A percentile compares a stretch with the other conserved stretches of the same genome.
These are phyloP conservation scores for Dipodomys spectabilis DNA, from an alignment of 2,113 vertebrate genomes.

Conservation along the genomic window DNA sequence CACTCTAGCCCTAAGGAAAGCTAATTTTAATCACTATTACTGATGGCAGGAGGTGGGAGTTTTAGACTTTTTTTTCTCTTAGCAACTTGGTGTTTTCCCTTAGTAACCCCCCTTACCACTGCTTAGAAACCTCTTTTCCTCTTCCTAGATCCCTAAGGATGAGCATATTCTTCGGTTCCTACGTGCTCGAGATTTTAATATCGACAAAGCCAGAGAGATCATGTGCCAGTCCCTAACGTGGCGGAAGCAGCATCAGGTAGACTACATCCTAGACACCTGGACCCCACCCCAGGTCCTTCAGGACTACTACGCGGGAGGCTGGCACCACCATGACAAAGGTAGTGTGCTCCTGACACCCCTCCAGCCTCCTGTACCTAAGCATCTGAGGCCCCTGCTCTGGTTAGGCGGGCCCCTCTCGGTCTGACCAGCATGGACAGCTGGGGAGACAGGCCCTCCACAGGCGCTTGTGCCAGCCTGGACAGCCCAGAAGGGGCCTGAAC, in stretches of 20 bases:
- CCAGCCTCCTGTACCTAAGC: accelerated
- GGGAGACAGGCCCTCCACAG: not conserved
- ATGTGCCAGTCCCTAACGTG: slow-evolving; percentile 96
- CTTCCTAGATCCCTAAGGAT: slow-evolving; percentile 94
- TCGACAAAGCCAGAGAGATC: slow-evolving; percentile 95
- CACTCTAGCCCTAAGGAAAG: not conserved
- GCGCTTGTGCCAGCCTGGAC: not conserved
- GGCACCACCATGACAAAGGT: slow-evolving; percentile 98
- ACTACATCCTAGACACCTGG: slow-evolving; percentile 96
- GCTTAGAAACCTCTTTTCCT: not conserved
- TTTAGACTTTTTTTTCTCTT: not conserved
- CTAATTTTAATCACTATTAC: not conserved
- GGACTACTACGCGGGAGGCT: slow-evolving; percentile 95
- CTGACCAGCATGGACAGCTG: not conserved
- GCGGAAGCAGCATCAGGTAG: slow-evolving; percentile 97
- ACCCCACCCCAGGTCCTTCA: slow-evolving; percentile 92
- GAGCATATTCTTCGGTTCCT: slow-evolving; percentile 97
- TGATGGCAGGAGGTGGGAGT: not conserved
- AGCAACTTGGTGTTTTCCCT: not conserved
- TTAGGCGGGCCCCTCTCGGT: not conserved
- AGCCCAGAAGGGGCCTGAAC: too few species aligned
- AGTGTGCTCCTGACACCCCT: not conserved
- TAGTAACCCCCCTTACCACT: not conserved
- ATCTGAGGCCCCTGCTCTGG: not conserved
- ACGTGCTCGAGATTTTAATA: slow-evolving; percentile 95